phyloP scores from a whole-genome alignment of 2,113 vertebrate genomes.

The Greenwoodochromis staneri region DNA sequence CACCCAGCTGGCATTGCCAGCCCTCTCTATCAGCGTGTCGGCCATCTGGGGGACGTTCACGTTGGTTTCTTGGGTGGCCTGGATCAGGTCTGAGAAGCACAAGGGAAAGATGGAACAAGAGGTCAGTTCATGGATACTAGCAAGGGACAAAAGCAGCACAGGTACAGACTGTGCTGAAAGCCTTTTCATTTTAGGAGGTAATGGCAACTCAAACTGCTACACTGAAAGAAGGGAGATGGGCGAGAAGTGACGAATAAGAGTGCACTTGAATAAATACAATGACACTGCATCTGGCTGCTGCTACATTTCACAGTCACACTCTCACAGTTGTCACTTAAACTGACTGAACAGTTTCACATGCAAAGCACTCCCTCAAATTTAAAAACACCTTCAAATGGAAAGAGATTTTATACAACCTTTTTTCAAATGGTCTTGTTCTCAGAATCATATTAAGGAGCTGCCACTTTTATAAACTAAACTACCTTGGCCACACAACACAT shows the following conservation, averaged over 20 bases:
- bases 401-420: not conserved
- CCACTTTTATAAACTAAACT: not conserved
- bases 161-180: not conserved
- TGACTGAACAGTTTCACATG: not conserved
- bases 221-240: not conserved
- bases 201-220: not conserved
- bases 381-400: not conserved
- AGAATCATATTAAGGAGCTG: not conserved
- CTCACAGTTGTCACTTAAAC: not conserved
- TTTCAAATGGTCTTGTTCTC: not conserved
- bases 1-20: constrained; percentile 97
- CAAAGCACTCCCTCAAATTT: not conserved
- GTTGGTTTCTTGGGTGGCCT: constrained; percentile 95
- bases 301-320: not conserved
- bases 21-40: constrained; percentile 96
- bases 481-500: not conserved
- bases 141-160: not conserved
- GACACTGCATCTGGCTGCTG: not conserved
- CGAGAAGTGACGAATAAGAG: not conserved
- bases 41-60: constrained; percentile 97
- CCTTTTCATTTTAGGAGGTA: not conserved
- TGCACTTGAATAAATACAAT: not conserved
- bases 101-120: not conserved
- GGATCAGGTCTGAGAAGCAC: constrained; percentile 84
- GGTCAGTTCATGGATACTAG: not conserved